phyloP scores from a whole-genome alignment of 1,140 invertebrate genomes.

The Aphaenogaster rudis region DNA sequence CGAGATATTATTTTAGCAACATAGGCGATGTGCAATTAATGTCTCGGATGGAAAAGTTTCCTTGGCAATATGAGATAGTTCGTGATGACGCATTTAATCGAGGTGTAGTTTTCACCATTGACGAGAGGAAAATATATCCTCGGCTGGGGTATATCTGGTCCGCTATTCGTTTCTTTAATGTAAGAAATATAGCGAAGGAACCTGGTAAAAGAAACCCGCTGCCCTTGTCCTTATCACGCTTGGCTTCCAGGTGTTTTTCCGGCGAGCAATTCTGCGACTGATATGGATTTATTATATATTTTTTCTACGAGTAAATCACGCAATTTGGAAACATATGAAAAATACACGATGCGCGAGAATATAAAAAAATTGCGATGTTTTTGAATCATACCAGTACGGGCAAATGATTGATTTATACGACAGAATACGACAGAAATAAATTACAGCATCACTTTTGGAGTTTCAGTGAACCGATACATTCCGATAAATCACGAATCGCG shows the following conservation, averaged over 20 bases:
- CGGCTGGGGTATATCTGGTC: slow-evolving; percentile 32
- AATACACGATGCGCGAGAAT: background rate
- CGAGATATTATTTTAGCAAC: background rate
- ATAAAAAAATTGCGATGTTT: slow-evolving; percentile 33
- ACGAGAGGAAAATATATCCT: slow-evolving; percentile 38
- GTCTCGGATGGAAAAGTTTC: background rate
- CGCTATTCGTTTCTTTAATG: slow-evolving; percentile 1
- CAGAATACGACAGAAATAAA: slow-evolving; percentile 37
- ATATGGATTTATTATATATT: background rate
- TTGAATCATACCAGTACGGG: slow-evolving; percentile 8
- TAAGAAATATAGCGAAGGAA: slow-evolving; percentile 19
- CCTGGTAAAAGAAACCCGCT: slow-evolving; percentile 40
- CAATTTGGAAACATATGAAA: slow-evolving; percentile 5
- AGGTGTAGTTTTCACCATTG: slow-evolving; percentile 8
- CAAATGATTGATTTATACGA: slow-evolving; percentile 44
- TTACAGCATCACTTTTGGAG: slow-evolving; percentile 31
- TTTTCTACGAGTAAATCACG: slow-evolving; percentile 3
- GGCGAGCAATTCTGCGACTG: background rate
- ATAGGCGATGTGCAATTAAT: slow-evolving; percentile 15
- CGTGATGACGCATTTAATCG: slow-evolving; percentile 8
- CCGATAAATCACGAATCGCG: slow-evolving; percentile 50
- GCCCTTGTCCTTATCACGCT: slow-evolving; percentile 53
- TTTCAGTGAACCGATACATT: slow-evolving; percentile 38
- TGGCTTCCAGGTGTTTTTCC: slow-evolving; percentile 23
- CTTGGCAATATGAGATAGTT: slow-evolving; percentile 25